These are phyloP conservation scores for Watsonalla cultraria DNA, from an alignment of 2,888 invertebrate genomes.

Conservation along the genomic window DNA sequence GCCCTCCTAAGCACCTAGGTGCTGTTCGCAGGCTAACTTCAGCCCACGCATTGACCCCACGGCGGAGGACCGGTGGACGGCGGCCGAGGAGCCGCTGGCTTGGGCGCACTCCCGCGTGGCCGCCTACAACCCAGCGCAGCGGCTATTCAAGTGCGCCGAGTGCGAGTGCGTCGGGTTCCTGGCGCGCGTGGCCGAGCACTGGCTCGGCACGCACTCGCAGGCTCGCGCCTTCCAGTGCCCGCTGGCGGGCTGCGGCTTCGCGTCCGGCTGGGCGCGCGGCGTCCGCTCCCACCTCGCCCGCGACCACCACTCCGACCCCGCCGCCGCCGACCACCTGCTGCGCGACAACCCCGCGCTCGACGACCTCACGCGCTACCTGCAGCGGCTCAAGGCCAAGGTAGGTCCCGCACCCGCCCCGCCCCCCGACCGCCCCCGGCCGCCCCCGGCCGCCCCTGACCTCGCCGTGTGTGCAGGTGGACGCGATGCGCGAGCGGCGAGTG, in stretches of 20 bases:
- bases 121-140: constrained; percentile 87
- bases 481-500: constrained; percentile 47
- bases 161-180: constrained; percentile 88
- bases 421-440: background rate
- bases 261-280: constrained; percentile 86
- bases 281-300: constrained; percentile 85
- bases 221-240: constrained; percentile 83
- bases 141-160: constrained; percentile 85
- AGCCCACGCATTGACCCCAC: constrained; percentile 70
- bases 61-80: constrained; percentile 81
- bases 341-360: constrained; percentile 86
- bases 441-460: background rate
- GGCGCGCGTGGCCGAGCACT: constrained; percentile 86
- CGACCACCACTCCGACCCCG: constrained; percentile 84
- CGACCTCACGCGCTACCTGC: constrained; percentile 85
- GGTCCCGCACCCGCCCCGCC: constrained; percentile 15
- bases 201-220: constrained; percentile 83
- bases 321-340: constrained; percentile 79
- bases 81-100: constrained; percentile 83
- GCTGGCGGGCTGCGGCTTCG: constrained; percentile 85
- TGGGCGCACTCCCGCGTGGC: constrained; percentile 90
- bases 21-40: constrained; percentile 70
- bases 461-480: constrained; percentile 58
- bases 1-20: no score
- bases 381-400: constrained; percentile 82